Evolutionary conservation across 2,113 vertebrate species (phyloP).

Genomic region (Phoenicopterus ruber): DNA sequence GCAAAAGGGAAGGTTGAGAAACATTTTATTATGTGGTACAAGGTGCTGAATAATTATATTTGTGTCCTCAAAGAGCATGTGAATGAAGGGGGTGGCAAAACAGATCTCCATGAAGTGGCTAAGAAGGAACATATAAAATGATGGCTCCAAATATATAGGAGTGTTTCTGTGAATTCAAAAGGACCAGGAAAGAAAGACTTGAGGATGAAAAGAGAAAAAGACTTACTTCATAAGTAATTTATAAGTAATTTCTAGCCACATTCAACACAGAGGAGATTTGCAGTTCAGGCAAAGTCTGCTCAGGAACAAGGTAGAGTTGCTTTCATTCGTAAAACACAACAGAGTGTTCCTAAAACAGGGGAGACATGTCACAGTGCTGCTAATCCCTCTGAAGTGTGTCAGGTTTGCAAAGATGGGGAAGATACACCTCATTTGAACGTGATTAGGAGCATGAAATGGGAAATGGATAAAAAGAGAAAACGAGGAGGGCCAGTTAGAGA

Average conservation of each 20-base stretch:
- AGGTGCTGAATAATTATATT: neutral
- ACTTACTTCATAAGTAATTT: neutral
- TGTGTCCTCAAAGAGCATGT: neutral
- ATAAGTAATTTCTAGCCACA: neutral
- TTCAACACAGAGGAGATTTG: neutral
- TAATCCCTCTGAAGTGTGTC: slow-evolving; percentile 9
- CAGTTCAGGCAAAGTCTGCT: neutral
- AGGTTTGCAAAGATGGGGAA: neutral
- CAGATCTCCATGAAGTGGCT: neutral
- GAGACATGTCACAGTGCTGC: neutral
- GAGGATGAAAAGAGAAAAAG: neutral
- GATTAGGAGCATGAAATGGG: neutral
- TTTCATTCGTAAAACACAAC: neutral
- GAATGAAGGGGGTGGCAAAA: neutral
- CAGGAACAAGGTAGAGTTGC: neutral
- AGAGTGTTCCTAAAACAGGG: neutral
- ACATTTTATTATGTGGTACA: neutral
- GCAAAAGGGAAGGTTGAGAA: neutral
- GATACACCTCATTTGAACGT: neutral
- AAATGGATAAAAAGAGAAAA: neutral
- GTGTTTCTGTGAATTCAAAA: neutral
- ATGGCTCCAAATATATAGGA: neutral
- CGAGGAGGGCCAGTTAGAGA: neutral
- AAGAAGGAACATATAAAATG: neutral
- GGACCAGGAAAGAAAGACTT: neutral